phyloP scores from a whole-genome alignment of 2,888 invertebrate genomes.

The Lithophane leautieri region DNA sequence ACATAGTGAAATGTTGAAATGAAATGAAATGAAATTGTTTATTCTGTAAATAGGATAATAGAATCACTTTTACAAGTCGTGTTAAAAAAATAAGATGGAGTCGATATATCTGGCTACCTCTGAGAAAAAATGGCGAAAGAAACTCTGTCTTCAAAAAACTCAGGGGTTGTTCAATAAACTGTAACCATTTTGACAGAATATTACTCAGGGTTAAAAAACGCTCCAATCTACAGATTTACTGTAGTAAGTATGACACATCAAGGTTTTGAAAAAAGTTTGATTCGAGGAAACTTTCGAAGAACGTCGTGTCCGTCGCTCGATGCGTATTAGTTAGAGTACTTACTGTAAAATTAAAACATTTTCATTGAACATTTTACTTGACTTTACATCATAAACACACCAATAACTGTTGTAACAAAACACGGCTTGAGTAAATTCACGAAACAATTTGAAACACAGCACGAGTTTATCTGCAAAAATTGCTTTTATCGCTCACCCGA shows the following conservation, averaged over 20 bases:
- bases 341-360: neutral
- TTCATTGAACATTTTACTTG: conserved; percentile 6
- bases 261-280: neutral
- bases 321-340: neutral
- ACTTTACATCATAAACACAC: conserved; percentile 14
- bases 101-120: neutral
- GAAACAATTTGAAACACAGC: conserved; percentile 49
- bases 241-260: neutral
- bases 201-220: too few species aligned
- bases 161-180: too few species aligned
- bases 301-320: neutral
- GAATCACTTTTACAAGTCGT: too few species aligned
- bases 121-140: too few species aligned
- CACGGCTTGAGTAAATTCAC: conserved; percentile 40
- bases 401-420: conserved; percentile 12
- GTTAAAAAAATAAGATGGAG: neutral
- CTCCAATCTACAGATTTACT: too few species aligned
- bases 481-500: conserved; percentile 55
- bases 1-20: too few species aligned
- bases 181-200: neutral
- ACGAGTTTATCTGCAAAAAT: conserved; percentile 55
- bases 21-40: too few species aligned
- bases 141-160: too few species aligned
- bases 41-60: too few species aligned
- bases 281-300: neutral